Conservation (phyloP, 2,888 invertebrate genomes). For the Xylota segnis region DNA sequence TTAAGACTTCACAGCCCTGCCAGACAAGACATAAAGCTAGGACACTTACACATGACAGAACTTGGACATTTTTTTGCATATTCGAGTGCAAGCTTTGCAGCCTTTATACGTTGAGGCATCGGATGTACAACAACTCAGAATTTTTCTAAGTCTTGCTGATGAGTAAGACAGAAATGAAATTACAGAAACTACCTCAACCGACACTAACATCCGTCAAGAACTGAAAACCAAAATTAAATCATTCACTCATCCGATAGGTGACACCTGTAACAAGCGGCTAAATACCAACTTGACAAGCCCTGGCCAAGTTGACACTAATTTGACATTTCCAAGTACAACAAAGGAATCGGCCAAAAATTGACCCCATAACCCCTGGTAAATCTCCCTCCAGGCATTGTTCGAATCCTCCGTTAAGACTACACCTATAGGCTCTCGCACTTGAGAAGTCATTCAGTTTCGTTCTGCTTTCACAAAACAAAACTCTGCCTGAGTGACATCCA, state of each 20-base stretch:
- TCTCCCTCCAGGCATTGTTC: constrained; percentile 30
- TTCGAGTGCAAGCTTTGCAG: no score
- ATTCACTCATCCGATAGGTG: constrained; percentile 8
- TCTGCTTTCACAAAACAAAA: constrained; percentile 34
- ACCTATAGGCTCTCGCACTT: constrained; percentile 31
- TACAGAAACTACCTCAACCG: no score
- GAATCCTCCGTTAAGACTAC: constrained; percentile 22
- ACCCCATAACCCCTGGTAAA: constrained; percentile 11
- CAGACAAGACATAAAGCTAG: no score
- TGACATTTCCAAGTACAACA: constrained; percentile 50
- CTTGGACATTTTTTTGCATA: no score
- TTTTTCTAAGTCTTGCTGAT: no score
- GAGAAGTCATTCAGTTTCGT: constrained; percentile 52
- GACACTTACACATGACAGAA: no score
- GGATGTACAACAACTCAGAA: no score
- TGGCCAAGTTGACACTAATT: constrained; percentile 57
- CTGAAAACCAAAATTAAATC: constrained; percentile 14
- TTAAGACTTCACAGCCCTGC: no score
- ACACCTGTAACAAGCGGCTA: constrained; percentile 30
- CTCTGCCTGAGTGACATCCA: constrained; percentile 69
- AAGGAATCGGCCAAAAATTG: constrained; percentile 26
- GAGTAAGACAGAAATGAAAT: no score
- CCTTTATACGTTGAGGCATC: no score
- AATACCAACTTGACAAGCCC: constrained; percentile 26
- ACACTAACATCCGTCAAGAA: no score